Base-by-base conservation (phyloP, 2,888 invertebrate species). In the Drosophila emarginata region DNA sequence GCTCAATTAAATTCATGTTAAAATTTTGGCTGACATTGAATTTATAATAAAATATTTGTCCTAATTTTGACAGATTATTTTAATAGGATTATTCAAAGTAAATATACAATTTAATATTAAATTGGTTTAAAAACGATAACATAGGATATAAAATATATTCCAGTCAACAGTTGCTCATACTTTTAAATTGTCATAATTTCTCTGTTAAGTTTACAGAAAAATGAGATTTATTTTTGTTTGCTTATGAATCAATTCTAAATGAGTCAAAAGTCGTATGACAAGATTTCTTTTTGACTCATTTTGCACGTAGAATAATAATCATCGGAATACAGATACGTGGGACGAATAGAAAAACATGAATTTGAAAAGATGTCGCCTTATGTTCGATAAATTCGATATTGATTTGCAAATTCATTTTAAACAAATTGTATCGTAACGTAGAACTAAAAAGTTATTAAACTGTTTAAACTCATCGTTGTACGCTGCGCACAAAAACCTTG, bases 291-390 rank as follows among this genome's bases (percentile, higher is more conserved):
- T 45, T 18, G 18, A 45, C 11, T 18, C 45, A 21, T 45, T 45
- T 18, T 45, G 45, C 45, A 21, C 45, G 45, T 45, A 45, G 45
- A 45, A 45, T 45, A 45, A 45, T 12, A 45, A 45, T 11, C 21
- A 6, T 4, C 32, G 32, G 11, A 12, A 45, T 21, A 45, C 11
- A 21, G 18, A 11, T 21, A 45, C 45, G 45, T 45, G 45, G 21
- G 21, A 45, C 4, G 45, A 11, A 45, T 45, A 21, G 12, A 45
- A 45, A 21, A 45, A 45, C 21, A 4, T 4, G 12, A 3, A 11
- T 9, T 12, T 21, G 7, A 21, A 45, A 45, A 21, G 9, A 6
- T 32, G 32, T 6, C 7, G 0, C 14, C 14, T 7, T 39, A 4
- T 5, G 6, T 39, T 39, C 4, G 14, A 39, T n/a, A 14, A 39